These are phyloP conservation scores for Porphyrio hochstetteri DNA, from an alignment of 2,113 vertebrate genomes.

Conservation along the genomic window DNA sequence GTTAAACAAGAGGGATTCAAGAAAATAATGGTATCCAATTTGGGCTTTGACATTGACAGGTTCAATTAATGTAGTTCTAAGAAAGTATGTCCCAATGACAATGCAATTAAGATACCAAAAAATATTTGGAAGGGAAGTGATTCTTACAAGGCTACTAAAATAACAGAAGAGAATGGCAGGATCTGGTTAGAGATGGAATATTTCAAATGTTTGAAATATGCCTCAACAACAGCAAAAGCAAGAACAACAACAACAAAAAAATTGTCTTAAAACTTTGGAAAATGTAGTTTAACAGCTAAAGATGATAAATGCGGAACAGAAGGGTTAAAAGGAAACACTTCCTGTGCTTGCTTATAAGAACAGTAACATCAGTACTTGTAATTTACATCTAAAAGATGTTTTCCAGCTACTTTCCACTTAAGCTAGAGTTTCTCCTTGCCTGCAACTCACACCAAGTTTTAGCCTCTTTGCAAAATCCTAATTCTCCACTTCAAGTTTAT, in stretches of 20 bases:
- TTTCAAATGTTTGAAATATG: not conserved
- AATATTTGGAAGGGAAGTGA: not conserved
- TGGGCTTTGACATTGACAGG: not conserved
- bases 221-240: not conserved
- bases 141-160: not conserved
- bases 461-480: not conserved
- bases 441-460: not conserved
- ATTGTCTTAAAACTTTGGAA: not conserved
- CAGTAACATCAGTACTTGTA: not conserved
- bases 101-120: not conserved
- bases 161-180: not conserved
- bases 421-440: not conserved
- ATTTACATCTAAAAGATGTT: not conserved
- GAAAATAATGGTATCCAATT: not conserved
- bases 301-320: not conserved
- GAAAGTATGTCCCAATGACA: not conserved
- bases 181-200: not conserved
- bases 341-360: not conserved
- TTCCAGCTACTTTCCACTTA: not conserved
- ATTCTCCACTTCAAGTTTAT: not conserved
- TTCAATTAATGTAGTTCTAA: not conserved
- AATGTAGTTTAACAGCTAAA: not conserved
- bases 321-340: not conserved
- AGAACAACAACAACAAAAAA: not conserved
- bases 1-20: slow-evolving; percentile 9